phyloP scores from a whole-genome alignment of 2,113 vertebrate species.

The Hipposideros armiger region DNA sequence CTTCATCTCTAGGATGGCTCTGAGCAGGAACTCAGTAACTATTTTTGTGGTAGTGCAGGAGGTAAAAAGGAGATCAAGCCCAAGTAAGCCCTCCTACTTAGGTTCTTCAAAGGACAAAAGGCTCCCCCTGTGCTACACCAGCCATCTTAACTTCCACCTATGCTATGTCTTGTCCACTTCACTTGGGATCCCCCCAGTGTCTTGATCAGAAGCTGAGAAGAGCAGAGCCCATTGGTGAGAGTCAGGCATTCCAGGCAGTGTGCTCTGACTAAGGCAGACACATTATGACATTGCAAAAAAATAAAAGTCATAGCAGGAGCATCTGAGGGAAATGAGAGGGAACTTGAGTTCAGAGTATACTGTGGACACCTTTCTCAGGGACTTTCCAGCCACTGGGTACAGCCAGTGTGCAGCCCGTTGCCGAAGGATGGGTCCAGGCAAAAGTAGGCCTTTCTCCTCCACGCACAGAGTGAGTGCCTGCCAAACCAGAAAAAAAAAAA shows the following conservation, averaged over 20 bases:
- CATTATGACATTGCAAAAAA: not conserved
- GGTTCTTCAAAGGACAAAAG: not conserved
- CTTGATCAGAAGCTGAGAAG: not conserved
- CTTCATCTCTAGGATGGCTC: not conserved
- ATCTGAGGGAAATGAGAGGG: not conserved
- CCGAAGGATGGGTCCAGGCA: not conserved
- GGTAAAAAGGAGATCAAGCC: not conserved
- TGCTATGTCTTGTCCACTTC: not conserved
- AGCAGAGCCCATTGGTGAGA: not conserved
- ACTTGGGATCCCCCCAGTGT: not conserved
- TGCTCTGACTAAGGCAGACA: not conserved
- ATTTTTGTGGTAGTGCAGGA: not conserved
- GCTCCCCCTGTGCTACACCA: fast-evolving
- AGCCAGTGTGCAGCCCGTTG: not conserved
- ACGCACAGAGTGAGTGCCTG: not conserved
- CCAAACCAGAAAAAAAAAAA: not conserved
- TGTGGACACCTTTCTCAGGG: not conserved
- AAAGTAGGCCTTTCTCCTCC: not conserved
- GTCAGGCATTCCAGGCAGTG: not conserved
- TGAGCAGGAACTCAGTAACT: not conserved
- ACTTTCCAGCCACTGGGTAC: not conserved
- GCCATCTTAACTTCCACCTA: not conserved
- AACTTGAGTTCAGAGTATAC: not conserved
- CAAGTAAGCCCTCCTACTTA: not conserved
- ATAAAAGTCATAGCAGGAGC: not conserved